A percentile compares a stretch with the other conserved stretches of the same genome.
phyloP scores from a whole-genome alignment of 1,140 invertebrate genomes.

The Drusus annulatus region DNA sequence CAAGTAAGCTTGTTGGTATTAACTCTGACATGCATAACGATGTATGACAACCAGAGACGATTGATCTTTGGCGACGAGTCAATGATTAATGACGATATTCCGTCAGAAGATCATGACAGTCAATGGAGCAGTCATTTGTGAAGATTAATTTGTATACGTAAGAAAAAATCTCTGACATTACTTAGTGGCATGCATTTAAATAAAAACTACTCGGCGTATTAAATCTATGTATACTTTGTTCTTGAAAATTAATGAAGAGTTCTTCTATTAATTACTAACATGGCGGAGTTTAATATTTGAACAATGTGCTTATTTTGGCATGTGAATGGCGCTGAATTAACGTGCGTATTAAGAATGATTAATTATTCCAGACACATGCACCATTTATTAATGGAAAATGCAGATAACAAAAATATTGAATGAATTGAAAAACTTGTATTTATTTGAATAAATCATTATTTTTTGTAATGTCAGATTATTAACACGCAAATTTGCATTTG shows the following conservation, averaged over 20 bases:
- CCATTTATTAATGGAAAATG: not conserved
- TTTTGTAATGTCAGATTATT: no score
- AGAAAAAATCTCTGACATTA: conserved; percentile 17
- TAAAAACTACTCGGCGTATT: conserved; percentile 2
- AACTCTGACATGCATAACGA: conserved; percentile 30
- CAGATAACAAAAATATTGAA: not conserved
- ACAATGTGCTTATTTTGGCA: conserved; percentile 4
- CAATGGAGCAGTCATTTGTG: conserved; percentile 49
- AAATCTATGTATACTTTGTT: conserved; percentile 22
- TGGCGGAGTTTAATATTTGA: conserved; percentile 23
- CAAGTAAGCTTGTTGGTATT: conserved; percentile 12
- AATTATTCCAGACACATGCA: not conserved
- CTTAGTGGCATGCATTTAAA: conserved; percentile 20
- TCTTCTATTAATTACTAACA: conserved; percentile 38
- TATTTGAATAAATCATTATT: not conserved
- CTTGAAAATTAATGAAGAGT: conserved; percentile 13
- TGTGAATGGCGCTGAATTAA: conserved; percentile 23
- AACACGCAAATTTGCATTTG: no score
- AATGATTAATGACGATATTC: conserved; percentile 50
- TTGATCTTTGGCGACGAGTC: conserved; percentile 50
- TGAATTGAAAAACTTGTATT: not conserved
- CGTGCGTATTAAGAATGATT: not conserved
- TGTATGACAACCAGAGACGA: conserved; percentile 31
- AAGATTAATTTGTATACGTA: conserved; percentile 50
- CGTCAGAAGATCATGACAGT: conserved; percentile 45